Conservation (phyloP, 2,113 vertebrate species). For the Muntiacus reevesi region DNA sequence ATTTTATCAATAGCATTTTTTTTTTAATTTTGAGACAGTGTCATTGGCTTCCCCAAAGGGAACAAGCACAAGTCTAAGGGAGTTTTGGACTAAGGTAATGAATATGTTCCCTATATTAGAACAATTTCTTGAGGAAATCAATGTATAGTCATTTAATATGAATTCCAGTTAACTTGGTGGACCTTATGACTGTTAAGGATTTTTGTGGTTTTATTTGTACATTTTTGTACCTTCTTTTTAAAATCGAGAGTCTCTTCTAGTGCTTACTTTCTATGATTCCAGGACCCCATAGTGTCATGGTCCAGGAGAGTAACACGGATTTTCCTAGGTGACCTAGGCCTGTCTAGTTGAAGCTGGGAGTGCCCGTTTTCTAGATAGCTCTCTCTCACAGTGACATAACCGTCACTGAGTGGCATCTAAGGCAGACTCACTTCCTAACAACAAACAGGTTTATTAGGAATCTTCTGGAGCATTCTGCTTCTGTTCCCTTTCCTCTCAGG, state of each 20-base stretch:
- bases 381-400: not conserved
- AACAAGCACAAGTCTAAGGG: not conserved
- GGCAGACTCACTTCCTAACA: not conserved
- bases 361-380: not conserved
- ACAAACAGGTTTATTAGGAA: too few relatives aligned
- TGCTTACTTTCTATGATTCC: not conserved
- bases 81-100: not conserved
- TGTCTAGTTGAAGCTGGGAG: not conserved
- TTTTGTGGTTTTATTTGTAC: not conserved
- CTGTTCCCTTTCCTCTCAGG: not conserved
- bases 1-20: not conserved
- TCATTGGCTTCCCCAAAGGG: not conserved
- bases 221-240: not conserved
- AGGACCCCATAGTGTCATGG: not conserved
- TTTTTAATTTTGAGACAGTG: not conserved
- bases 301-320: not conserved
- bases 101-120: not conserved
- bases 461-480: not conserved
- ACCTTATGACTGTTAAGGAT: not conserved
- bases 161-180: not conserved
- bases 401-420: not conserved
- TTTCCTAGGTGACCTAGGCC: not conserved
- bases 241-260: not conserved
- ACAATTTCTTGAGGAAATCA: not conserved
- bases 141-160: not conserved